A percentile compares a stretch with the other conserved stretches of the same genome.
Evolutionary conservation across 2,888 invertebrate genomes (phyloP).

Genomic region (Apamea epomidion): DNA sequence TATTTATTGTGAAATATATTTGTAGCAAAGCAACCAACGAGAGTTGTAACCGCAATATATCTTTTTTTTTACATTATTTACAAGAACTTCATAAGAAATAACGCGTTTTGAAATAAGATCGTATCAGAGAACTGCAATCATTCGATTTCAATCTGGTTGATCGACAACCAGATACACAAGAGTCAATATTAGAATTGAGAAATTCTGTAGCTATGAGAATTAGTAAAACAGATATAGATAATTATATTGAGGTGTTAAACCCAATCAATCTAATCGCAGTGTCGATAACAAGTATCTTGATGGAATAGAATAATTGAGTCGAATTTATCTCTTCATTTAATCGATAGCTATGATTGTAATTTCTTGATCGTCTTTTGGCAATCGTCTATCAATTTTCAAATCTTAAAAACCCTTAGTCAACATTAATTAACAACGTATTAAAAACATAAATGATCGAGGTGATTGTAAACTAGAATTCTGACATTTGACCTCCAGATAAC

Average conservation of each 20-base stretch:
- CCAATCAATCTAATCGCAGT: conserved; percentile 49
- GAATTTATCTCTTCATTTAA: conserved; percentile 40
- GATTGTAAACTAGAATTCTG: conserved; percentile 60
- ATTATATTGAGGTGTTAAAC: conserved; percentile 55
- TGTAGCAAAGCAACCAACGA: conserved; percentile 38
- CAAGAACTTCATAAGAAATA: conserved; percentile 54
- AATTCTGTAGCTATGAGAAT: conserved; percentile 36
- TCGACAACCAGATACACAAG: conserved; percentile 47
- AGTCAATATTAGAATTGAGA: conserved; percentile 49
- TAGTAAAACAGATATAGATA: conserved; percentile 47
- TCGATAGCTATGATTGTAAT: conserved; percentile 32
- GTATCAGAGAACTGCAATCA: conserved; percentile 49
- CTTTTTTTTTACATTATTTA: conserved; percentile 48
- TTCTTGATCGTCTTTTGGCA: conserved; percentile 20
- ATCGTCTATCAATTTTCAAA: conserved; percentile 3
- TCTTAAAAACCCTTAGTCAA: conserved; percentile 26
- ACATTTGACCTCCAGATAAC: conserved; percentile 71
- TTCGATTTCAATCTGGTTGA: conserved; percentile 51
- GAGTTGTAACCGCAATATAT: conserved; percentile 50
- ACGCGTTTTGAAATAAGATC: conserved; percentile 53
- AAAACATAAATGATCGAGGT: conserved; percentile 54
- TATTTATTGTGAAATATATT: conserved; percentile 51
- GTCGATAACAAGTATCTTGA: conserved; percentile 45
- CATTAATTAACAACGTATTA: conserved; percentile 46
- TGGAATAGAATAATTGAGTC: conserved; percentile 35